Percentiles rank a stretch among this genome's conserved stretches.
These are phyloP conservation scores for Drosophila barbarae DNA, from an alignment of 2,888 invertebrate species.

Conservation along the genomic window DNA sequence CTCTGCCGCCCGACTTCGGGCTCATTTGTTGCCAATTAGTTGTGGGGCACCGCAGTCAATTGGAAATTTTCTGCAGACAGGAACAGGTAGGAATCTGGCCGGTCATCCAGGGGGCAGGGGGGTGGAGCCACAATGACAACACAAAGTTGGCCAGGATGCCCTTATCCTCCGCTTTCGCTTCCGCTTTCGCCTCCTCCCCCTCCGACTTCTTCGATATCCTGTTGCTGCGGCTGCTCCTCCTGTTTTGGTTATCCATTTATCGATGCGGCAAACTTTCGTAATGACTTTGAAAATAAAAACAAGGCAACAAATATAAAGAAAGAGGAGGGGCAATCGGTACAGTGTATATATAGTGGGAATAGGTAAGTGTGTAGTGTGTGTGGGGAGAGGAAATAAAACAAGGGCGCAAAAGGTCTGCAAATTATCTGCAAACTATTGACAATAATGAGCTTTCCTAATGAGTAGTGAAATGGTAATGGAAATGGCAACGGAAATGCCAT, in stretches of 20 bases:
- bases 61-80: slow-evolving; percentile 61
- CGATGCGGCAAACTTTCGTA: slow-evolving; percentile 73
- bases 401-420: slow-evolving; percentile 51
- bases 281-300: slow-evolving; percentile 72
- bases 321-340: background rate
- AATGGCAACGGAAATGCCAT: slow-evolving; percentile 2
- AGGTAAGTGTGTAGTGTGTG: background rate
- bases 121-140: slow-evolving; percentile 51
- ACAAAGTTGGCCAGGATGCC: slow-evolving; percentile 32
- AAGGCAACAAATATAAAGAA: slow-evolving; percentile 27
- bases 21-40: slow-evolving; percentile 75
- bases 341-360: background rate
- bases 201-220: slow-evolving; percentile 1
- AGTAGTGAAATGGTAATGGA: slow-evolving; percentile 45
- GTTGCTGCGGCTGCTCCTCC: slow-evolving; percentile 28
- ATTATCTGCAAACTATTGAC: slow-evolving; percentile 71
- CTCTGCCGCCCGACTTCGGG: slow-evolving; percentile 39
- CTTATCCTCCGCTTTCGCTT: background rate
- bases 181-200: background rate
- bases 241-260: slow-evolving; percentile 74
- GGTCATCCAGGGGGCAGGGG: slow-evolving; percentile 2
- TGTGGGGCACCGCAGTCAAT: slow-evolving; percentile 72
- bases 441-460: slow-evolving; percentile 73
- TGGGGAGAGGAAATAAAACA: slow-evolving; percentile 15
- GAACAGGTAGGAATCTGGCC: slow-evolving; percentile 32